phyloP scores from a whole-genome alignment of 2,113 vertebrate species.

The Cebidichthys violaceus region DNA sequence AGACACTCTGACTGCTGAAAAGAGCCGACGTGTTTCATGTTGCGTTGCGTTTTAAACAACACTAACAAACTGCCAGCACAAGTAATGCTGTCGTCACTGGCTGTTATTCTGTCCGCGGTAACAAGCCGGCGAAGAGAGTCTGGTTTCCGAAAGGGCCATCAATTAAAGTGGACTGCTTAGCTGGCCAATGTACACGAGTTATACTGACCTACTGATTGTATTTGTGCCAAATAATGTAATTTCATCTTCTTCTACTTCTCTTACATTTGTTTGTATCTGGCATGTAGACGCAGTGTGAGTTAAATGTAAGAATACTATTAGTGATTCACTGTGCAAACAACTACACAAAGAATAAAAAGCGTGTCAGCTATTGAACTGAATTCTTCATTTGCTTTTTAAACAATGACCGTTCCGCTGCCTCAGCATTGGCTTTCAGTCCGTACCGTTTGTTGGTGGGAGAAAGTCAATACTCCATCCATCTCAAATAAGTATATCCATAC shows the following conservation, averaged over 20 bases:
- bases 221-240: not conserved
- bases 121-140: not conserved
- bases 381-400: not conserved
- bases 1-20: not conserved
- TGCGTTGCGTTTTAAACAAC: not conserved
- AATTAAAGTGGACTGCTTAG: not conserved
- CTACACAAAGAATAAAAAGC: not conserved
- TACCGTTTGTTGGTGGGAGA: constrained; percentile 13
- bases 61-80: constrained; percentile 5
- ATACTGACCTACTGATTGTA: not conserved
- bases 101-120: constrained; percentile 13
- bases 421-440: constrained; percentile 26
- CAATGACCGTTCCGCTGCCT: not conserved
- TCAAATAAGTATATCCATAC: constrained; percentile 35
- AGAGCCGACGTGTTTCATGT: not conserved
- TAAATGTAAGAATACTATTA: not conserved
- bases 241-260: too few species aligned
- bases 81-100: constrained; percentile 3
- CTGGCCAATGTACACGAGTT: not conserved
- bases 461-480: constrained; percentile 39
- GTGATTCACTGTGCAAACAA: not conserved
- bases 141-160: constrained; percentile 1
- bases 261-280: not conserved
- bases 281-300: not conserved
- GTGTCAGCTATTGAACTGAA: not conserved